A percentile compares a stretch with the other conserved stretches of the same genome.
Conservation (phyloP, 2,888 invertebrate genomes). For the Callosobruchus maculatus region DNA sequence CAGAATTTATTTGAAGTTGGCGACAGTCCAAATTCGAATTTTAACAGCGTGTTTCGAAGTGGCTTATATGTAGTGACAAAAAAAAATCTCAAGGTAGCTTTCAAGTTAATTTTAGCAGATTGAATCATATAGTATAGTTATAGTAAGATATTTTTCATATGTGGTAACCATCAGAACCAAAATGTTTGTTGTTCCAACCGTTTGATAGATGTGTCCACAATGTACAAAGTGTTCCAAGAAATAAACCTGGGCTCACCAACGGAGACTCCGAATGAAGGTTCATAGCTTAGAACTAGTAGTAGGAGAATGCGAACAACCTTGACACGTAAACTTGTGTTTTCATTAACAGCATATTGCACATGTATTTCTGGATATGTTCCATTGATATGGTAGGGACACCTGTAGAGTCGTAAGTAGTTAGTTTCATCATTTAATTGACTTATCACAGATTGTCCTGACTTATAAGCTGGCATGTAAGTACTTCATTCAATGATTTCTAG, state of each 20-base stretch:
- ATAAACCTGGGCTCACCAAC: conserved; percentile 36
- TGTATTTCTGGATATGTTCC: conserved; percentile 19
- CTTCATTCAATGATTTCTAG: not conserved
- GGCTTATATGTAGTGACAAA: conserved; percentile 40
- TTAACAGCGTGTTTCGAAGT: conserved; percentile 38
- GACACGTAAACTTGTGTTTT: not conserved
- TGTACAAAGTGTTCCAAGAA: conserved; percentile 47
- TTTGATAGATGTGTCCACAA: conserved; percentile 32
- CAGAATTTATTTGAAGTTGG: conserved; percentile 33
- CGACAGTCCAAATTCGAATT: conserved; percentile 35
- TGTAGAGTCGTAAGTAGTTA: not conserved
- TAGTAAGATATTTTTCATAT: conserved; percentile 39
- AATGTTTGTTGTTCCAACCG: conserved; percentile 27
- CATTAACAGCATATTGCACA: conserved; percentile 9
- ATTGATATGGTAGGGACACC: not conserved
- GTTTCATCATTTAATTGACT: not conserved
- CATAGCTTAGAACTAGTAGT: not conserved
- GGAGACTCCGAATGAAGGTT: not conserved
- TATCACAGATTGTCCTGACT: not conserved
- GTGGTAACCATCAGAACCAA: conserved; percentile 27
- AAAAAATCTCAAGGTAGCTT: conserved; percentile 44
- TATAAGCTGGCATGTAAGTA: not conserved
- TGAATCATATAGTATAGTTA: conserved; percentile 44
- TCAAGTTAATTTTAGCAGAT: conserved; percentile 42
- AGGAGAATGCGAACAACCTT: not conserved